Base-by-base conservation (phyloP, 2,113 vertebrate species). In the Boleophthalmus pectinirostris region DNA sequence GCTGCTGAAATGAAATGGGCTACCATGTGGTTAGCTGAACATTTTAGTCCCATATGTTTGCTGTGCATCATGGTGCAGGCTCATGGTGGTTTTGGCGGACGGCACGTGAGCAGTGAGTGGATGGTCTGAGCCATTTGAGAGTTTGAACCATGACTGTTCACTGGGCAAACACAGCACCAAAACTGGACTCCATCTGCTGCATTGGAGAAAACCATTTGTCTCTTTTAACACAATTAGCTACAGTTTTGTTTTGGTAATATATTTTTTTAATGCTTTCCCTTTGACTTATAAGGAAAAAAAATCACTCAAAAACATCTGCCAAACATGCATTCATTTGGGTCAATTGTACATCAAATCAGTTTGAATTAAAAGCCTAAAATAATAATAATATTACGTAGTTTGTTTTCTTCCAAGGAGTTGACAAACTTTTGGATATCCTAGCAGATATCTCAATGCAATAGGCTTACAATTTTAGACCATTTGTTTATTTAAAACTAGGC, bases 121-220 rank as follows among this genome's bases (percentile, higher is more conserved):
- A 56, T 70, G 65, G 54, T 70, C 33, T 75, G 43, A 53, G 53
- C 66, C 72, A 60, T 85, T 81, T 73, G 77, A 68, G 64, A 49
- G 66, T 47, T 25, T 67, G 15, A 24, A 43, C 69, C 82, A 76
- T 78, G 68, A 83, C 65, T 78, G 53, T 70, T 74, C 72, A 67
- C 66, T 51, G 77, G 72, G 77, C 83, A 79, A 61, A 79, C 51
- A 68, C 49, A 60, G 80, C 64, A 79, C 86, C 83, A 86, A 71
- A 81, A 86, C 61, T 73, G 75, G 57, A 61, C 49, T 79, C 85
- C 89, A 87, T 91, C 89, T 89, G 87, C 79, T 83, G 23, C 61
- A 66, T 74, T 0, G 71, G 23, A 65, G 35, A 75, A 74, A 64
- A 33, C 20, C 18, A 64, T 64, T 43, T 64, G 61, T 64, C 61